Percentiles rank a stretch among this genome's conserved stretches.
Evolutionary conservation across 2,113 vertebrate genomes (phyloP).

Genomic region (Sebastes schlegelii): DNA sequence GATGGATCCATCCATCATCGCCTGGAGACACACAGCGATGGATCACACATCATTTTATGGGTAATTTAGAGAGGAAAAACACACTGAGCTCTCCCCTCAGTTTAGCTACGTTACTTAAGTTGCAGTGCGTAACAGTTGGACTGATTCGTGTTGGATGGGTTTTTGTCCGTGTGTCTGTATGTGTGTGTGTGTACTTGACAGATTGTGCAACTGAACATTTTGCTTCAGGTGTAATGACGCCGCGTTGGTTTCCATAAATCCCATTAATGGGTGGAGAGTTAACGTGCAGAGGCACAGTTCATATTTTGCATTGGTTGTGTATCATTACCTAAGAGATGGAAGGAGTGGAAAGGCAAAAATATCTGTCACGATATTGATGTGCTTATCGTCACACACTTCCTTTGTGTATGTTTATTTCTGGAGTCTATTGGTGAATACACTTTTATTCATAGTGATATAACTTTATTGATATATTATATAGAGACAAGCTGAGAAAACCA

Average conservation of each 20-base stretch:
- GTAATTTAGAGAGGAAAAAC: conserved; percentile 65
- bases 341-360: conserved; percentile 12
- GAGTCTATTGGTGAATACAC: neutral
- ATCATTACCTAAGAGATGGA: conserved; percentile 20
- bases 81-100: conserved; percentile 17
- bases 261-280: conserved; percentile 46
- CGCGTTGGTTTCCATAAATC: conserved; percentile 41
- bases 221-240: conserved; percentile 46
- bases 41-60: conserved; percentile 71
- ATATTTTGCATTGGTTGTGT: conserved; percentile 19
- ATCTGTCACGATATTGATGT: neutral
- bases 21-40: conserved; percentile 21
- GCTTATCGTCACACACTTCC: neutral
- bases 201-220: conserved; percentile 42
- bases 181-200: conserved; percentile 13
- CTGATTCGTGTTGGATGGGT: conserved; percentile 20
- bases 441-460: neutral
- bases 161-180: neutral
- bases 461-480: neutral
- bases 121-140: conserved; percentile 4
- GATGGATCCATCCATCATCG: conserved; percentile 76
- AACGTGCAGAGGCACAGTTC: conserved; percentile 39
- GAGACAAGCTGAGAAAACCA: neutral
- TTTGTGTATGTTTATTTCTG: neutral
- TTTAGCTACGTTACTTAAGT: conserved; percentile 23